phyloP scores from a whole-genome alignment of 2,888 invertebrate genomes.

The Diabrotica balteata region DNA sequence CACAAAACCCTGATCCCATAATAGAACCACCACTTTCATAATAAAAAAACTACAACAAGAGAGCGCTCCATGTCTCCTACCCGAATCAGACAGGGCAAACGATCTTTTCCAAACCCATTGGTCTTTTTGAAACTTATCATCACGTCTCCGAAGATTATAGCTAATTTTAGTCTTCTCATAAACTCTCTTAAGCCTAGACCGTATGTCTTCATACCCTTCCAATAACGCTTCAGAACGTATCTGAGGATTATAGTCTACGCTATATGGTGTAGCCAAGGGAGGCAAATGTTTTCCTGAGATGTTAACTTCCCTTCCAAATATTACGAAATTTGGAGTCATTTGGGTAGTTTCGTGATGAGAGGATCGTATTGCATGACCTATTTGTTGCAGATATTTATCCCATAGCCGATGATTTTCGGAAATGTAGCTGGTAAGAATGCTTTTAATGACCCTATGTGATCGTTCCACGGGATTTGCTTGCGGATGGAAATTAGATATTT shows the following conservation, averaged over 20 bases:
- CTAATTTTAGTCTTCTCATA: background rate
- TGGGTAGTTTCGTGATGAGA: background rate
- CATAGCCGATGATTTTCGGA: background rate
- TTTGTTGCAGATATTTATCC: background rate
- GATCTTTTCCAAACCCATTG: conserved; percentile 1
- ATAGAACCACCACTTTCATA: too few species aligned
- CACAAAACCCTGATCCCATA: too few species aligned
- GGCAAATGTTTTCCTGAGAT: too few species aligned
- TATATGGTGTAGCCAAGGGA: too few species aligned
- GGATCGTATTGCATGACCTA: background rate
- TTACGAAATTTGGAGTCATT: conserved; percentile 7
- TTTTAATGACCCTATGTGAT: background rate
- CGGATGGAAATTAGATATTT: background rate
- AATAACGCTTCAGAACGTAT: too few species aligned
- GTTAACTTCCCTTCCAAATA: background rate
- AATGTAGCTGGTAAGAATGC: background rate
- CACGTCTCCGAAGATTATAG: background rate
- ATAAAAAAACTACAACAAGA: too few species aligned
- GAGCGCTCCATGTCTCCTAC: too few species aligned
- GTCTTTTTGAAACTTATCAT: background rate
- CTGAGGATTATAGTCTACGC: too few species aligned
- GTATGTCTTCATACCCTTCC: too few species aligned
- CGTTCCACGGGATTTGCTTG: background rate
- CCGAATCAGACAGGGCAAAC: background rate
- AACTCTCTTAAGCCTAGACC: too few species aligned